phyloP scores from a whole-genome alignment of 1,140 invertebrate genomes.

The Teleogryllus occipitalis region DNA sequence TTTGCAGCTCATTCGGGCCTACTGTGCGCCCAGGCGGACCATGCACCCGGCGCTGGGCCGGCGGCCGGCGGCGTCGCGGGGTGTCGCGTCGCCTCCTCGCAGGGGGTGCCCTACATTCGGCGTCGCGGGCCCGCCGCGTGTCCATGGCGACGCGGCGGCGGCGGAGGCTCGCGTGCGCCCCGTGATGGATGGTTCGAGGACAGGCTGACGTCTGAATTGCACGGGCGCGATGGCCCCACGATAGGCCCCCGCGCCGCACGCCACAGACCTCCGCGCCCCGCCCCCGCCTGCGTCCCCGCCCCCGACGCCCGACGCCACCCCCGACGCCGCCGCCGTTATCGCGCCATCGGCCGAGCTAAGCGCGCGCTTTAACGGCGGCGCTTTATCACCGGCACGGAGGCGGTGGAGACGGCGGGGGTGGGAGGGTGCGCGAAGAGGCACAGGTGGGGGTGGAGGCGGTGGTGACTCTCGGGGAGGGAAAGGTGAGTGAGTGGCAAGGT shows the following conservation, averaged over 20 bases:
- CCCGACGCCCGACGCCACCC: neutral
- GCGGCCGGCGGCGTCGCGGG: too few relatives aligned
- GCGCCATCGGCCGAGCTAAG: neutral
- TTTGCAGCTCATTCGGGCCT: too few relatives aligned
- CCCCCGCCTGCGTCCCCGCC: neutral
- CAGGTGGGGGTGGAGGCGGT: neutral
- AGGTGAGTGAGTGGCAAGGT: neutral
- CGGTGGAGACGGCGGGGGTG: neutral
- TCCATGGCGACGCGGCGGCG: too few relatives aligned
- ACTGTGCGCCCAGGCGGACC: too few relatives aligned
- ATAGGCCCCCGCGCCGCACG: neutral
- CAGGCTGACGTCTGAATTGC: neutral
- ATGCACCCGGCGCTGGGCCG: neutral
- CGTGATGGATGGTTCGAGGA: neutral
- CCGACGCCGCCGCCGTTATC: neutral
- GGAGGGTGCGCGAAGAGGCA: neutral
- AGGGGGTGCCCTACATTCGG: neutral
- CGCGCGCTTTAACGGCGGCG: neutral
- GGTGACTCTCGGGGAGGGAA: neutral
- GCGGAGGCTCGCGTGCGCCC: neutral
- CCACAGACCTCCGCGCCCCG: neutral
- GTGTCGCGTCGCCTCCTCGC: neutral
- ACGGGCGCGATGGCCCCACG: neutral
- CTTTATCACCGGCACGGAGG: neutral
- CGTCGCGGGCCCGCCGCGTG: too few relatives aligned